Base-by-base conservation (phyloP, 2,113 vertebrate species). In the Seriola aureovittata region DNA sequence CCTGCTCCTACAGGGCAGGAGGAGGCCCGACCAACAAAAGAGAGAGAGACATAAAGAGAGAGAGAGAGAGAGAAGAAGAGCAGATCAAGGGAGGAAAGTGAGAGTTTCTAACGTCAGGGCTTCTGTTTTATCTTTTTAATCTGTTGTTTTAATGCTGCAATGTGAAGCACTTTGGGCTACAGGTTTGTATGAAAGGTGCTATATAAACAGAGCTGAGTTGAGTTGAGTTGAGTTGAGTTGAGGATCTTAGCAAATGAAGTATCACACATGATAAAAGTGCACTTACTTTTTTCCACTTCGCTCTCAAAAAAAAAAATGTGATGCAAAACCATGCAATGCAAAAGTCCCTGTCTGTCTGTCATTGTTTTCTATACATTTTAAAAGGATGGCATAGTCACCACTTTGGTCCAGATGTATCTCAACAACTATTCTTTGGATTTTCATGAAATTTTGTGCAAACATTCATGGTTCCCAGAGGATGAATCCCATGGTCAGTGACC, bases 1-100 rank as follows among this genome's bases (percentile, higher is more conserved):
- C 88, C 86, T 60, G 72, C 74, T 75, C 86, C 87, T 70, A 83
- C 85, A 52, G 75, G 82, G 85, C 85, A 67, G 67, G 34, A 40
- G 62, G 75, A 84, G 86, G 77, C 77, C 78, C 74, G 5, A 48
- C 76, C 65, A 59, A 65, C 48, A 76, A 78, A 36, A 78, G 67
- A 75, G 42, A 44, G 57, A 57, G 40, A 58, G 50, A 65, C 19
- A 82, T 52, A 48, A 13, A 44, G 46, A 57, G 44, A 58, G 36
- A 65, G 23, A 82, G 57, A 48, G 46, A 78, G 69, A 75, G 34
- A 42, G 57, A 57, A 65, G 7, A 55, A 58, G 75, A 58, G 62
- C n/a, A 70, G 57, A 66, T 65, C 17, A 0, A 85, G 62, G 55
- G 48, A 82, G 46, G 46, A 54, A 76, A 62, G 86, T 36, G 54